Evolutionary conservation across 2,888 invertebrate species (phyloP), one percentile per base, ranked within the genome.

Genomic region (Eupithecia exiguata): DNA sequence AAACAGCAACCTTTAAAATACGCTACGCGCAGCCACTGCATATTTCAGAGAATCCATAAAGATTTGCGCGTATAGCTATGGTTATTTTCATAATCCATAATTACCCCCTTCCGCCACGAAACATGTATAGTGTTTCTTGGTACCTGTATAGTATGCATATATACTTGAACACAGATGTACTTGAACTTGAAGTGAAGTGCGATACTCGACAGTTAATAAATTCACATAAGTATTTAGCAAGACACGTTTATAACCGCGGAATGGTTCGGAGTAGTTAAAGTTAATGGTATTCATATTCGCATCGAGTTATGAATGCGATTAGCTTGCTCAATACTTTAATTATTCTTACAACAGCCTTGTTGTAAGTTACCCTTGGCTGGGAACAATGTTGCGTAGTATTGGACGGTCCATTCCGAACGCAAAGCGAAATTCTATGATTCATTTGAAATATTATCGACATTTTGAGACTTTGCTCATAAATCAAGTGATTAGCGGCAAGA

Each of bases 321-420:
- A 74, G 30, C n/a, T 69, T 68, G 63, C 36, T n/a, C 38, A 38
- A 65, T 65, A 38, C n/a, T 65, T 65, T 65, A 69, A 66, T 71
- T 69, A 69, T 71, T 69, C 68, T 71, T 68, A 65, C 71, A 61
- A 71, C 61, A 65, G 46, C 43, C 38, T 65, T 38, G 71, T 46
- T 61, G 71, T 66, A 69, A 69, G 14, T 70, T 68, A 70, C 43
- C 58, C 77, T 70, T 70, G 63, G 53, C 43, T 53, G 58, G 58
- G 72, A 68, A 74, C 62, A 46, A 58, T 68, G 66, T 71, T 74
- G 71, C 69, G 69, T 66, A 46, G 66, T 68, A 49, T 36, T 49
- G 36, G 35, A 68, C 30, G 21, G 65, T 61, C 46, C 25, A 7
- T 36, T 58, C 14, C 58, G 21, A 21, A 53, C 12, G 25, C 21